A percentile compares a stretch with the other conserved stretches of the same genome.
Conservation (phyloP, 30 jellyfish, hydroid and myxozoan species). For the Hydractinia symbiolongicarpus region DNA sequence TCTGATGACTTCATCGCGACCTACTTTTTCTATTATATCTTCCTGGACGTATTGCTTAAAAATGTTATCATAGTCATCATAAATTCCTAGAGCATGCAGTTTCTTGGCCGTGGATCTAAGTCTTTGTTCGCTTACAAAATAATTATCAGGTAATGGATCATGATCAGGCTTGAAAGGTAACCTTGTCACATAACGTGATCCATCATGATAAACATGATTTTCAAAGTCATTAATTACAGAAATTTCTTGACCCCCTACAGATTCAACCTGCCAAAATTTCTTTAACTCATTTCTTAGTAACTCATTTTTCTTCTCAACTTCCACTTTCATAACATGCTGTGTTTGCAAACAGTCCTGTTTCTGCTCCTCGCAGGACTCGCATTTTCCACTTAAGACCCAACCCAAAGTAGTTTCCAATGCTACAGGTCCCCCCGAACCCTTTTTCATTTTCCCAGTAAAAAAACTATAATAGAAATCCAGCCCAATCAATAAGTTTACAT, state of each 20-base stretch:
- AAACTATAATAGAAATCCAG: too few relatives aligned
- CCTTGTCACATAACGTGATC: constrained; percentile 25
- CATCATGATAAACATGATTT: constrained; percentile 20
- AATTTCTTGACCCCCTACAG: constrained; percentile 29
- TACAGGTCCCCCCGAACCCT: too few relatives aligned
- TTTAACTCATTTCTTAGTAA: constrained; percentile 4
- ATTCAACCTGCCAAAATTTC: constrained; percentile 44
- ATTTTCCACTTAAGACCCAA: too few relatives aligned
- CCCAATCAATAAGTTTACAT: too few relatives aligned
- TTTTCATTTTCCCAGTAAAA: too few relatives aligned
- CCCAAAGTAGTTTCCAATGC: too few relatives aligned
- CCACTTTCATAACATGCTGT: neutral
- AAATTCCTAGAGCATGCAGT: neutral
- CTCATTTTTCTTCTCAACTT: neutral
- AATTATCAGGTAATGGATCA: constrained; percentile 33
- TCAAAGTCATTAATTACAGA: constrained; percentile 15
- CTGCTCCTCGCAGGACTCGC: too few relatives aligned
- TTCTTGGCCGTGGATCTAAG: neutral
- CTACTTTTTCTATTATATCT: neutral
- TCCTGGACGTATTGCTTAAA: too few relatives aligned
- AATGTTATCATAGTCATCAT: too few relatives aligned
- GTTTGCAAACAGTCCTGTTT: too few relatives aligned
- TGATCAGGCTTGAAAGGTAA: constrained; percentile 35
- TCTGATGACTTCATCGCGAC: neutral
- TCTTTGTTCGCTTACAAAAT: constrained; percentile 2